phyloP scores from a whole-genome alignment of 2,888 invertebrate genomes.

The Argynnis bischoffii region DNA sequence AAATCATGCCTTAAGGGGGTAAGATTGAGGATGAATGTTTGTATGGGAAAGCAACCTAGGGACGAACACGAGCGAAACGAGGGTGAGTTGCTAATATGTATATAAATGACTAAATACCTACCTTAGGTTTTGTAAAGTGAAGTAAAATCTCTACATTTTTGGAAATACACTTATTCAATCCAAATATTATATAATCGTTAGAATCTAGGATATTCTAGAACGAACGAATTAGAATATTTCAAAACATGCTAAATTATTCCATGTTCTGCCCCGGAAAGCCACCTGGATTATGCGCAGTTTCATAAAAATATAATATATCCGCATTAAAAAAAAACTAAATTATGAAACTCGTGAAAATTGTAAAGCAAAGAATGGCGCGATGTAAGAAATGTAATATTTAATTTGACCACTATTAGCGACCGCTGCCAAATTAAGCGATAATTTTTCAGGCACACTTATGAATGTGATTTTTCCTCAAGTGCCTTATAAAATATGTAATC shows the following conservation, averaged over 20 bases:
- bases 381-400: constrained; percentile 16
- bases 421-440: constrained; percentile 27
- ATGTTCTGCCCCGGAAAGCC: neutral
- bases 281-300: neutral
- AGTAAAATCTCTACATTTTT: too few species aligned
- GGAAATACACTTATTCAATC: too few species aligned
- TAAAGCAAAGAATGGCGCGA: constrained; percentile 25
- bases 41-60: too few species aligned
- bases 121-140: too few species aligned
- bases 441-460: constrained; percentile 24
- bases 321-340: constrained; percentile 22
- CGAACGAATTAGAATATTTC: too few species aligned
- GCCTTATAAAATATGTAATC: neutral
- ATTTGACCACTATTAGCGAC: constrained; percentile 24
- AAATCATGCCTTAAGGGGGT: too few species aligned
- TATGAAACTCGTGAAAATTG: constrained; percentile 30
- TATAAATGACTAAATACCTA: too few species aligned
- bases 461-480: constrained; percentile 22
- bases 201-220: too few species aligned
- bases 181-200: too few species aligned
- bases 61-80: too few species aligned
- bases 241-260: neutral
- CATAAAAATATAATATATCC: constrained; percentile 13
- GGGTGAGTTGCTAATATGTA: too few species aligned
- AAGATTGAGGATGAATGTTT: too few species aligned